phyloP scores from a whole-genome alignment of 2,113 vertebrate genomes.

The Tragelaphus strepsiceros region DNA sequence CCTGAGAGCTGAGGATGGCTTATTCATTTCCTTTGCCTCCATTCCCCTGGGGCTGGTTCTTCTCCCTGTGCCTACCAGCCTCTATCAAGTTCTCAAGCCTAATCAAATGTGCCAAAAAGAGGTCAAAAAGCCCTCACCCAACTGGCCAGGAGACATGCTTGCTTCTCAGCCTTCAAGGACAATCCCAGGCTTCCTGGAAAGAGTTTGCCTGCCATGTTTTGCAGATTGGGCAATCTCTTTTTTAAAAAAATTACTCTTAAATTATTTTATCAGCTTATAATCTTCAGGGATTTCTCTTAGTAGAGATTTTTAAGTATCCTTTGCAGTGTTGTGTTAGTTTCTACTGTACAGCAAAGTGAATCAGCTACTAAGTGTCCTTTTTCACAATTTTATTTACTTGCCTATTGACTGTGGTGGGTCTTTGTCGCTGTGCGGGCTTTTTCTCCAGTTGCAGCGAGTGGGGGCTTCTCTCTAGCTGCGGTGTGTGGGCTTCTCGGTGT shows the following conservation, averaged over 20 bases:
- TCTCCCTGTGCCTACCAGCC: neutral
- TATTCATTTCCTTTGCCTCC: neutral
- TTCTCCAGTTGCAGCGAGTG: neutral
- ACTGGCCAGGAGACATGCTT: neutral
- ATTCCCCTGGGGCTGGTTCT: too few species aligned
- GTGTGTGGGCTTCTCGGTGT: rapidly evolving
- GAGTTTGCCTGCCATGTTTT: neutral
- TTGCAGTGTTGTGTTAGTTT: neutral
- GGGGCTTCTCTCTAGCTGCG: neutral
- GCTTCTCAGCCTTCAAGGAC: neutral
- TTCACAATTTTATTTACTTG: neutral
- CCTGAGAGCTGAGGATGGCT: too few species aligned
- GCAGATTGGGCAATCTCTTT: neutral
- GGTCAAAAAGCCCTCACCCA: neutral
- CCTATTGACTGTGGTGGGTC: neutral
- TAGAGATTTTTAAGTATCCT: neutral
- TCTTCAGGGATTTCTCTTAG: neutral
- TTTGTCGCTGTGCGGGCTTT: neutral
- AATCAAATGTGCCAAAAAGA: neutral
- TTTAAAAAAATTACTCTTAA: neutral
- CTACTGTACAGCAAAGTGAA: neutral
- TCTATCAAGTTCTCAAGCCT: neutral
- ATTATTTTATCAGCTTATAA: neutral
- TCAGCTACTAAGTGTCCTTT: neutral
- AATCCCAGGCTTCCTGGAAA: neutral